phyloP scores from a whole-genome alignment of 2,113 vertebrate species.

The Pseudolaguvia tuberculata region DNA sequence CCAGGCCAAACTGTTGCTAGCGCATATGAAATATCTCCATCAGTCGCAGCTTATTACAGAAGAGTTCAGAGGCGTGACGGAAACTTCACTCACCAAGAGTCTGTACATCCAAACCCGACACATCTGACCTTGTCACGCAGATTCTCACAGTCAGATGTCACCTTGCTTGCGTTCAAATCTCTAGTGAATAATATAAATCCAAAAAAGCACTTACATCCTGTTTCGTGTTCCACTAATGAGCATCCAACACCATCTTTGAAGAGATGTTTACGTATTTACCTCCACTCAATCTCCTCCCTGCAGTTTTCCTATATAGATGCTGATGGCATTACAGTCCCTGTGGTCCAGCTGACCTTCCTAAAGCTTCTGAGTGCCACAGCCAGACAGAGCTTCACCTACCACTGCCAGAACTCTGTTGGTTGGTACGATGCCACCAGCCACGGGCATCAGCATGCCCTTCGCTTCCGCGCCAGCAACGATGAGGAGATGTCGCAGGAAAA shows the following conservation, averaged over 20 bases:
- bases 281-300: background rate
- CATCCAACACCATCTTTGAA: background rate
- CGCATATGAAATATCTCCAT: constrained; percentile 32
- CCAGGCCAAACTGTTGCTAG: constrained; percentile 36
- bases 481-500: constrained; percentile 78
- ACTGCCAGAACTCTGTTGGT: constrained; percentile 80
- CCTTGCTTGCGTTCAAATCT: constrained; percentile 14
- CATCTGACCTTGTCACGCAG: constrained; percentile 41
- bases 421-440: constrained; percentile 74
- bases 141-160: constrained; percentile 35
- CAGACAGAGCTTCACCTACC: constrained; percentile 78
- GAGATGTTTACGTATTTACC: background rate
- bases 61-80: constrained; percentile 18
- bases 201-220: background rate
- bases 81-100: constrained; percentile 16
- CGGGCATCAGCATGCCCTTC: constrained; percentile 69
- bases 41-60: constrained; percentile 43
- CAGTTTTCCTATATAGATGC: constrained; percentile 85
- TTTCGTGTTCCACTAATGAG: constrained; percentile 12
- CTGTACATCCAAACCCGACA: constrained; percentile 26
- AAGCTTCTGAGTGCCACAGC: constrained; percentile 80
- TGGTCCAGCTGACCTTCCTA: constrained; percentile 87
- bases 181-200: background rate
- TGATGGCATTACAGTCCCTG: constrained; percentile 72
- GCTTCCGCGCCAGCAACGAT: constrained; percentile 73